A percentile compares a stretch with the other conserved stretches of the same genome.
These are phyloP conservation scores for Seladonia tumulorum DNA, from an alignment of 2,888 invertebrate species.

Conservation along the genomic window DNA sequence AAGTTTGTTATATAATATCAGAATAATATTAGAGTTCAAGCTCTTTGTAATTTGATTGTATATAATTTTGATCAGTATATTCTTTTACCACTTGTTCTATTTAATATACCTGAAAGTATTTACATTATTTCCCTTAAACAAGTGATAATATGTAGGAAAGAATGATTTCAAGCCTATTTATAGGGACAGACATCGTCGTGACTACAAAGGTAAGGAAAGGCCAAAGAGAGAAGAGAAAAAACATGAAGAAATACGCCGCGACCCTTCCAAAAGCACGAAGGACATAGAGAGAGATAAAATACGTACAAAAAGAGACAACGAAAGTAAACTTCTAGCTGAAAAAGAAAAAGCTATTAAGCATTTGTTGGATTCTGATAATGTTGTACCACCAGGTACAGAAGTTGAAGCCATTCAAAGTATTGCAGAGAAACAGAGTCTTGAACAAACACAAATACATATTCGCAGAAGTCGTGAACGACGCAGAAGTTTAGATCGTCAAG, in stretches of 20 bases:
- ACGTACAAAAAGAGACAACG: slow-evolving; percentile 78
- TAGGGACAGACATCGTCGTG: slow-evolving; percentile 77
- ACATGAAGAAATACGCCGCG: slow-evolving; percentile 78
- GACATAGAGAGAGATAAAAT: slow-evolving; percentile 82
- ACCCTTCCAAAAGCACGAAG: slow-evolving; percentile 81
- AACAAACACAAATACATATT: slow-evolving; percentile 68
- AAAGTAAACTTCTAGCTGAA: slow-evolving; percentile 81
- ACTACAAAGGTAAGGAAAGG: slow-evolving; percentile 69
- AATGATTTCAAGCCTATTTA: slow-evolving; percentile 72
- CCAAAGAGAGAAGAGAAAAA: slow-evolving; percentile 75
- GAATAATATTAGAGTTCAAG: not conserved
- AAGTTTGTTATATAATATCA: slow-evolving; percentile 28
- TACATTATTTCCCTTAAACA: slow-evolving; percentile 22
- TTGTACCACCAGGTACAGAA: slow-evolving; percentile 83
- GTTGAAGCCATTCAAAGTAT: slow-evolving; percentile 80
- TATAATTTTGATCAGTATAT: not conserved
- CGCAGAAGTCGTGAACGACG: slow-evolving; percentile 73
- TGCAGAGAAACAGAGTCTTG: slow-evolving; percentile 75
- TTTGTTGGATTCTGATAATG: slow-evolving; percentile 80
- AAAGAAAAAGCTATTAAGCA: slow-evolving; percentile 83
- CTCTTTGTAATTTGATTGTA: slow-evolving; percentile 10
- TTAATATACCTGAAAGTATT: slow-evolving; percentile 20
- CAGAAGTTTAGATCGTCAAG: slow-evolving; percentile 70
- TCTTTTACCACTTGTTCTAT: slow-evolving; percentile 24
- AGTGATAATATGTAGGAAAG: slow-evolving; percentile 25